These are phyloP conservation scores for Clarias macrocephalus DNA, from an alignment of 2,113 vertebrate species.

Conservation along the genomic window DNA sequence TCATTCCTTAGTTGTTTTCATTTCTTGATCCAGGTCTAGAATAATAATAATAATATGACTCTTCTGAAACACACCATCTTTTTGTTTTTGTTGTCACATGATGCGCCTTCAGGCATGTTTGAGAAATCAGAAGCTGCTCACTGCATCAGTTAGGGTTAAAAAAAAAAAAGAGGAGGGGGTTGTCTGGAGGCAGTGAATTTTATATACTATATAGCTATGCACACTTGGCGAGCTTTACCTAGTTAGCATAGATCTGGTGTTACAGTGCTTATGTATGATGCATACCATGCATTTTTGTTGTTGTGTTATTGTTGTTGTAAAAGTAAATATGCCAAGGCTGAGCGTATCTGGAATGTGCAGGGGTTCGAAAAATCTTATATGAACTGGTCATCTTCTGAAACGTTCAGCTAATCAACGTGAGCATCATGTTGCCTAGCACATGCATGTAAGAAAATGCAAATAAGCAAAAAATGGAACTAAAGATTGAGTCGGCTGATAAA, in stretches of 20 bases:
- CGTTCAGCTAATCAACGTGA: conserved; percentile 46
- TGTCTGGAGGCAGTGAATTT: background rate
- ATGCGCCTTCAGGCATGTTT: too few species aligned
- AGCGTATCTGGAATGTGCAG: conserved; percentile 51
- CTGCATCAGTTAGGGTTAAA: too few species aligned
- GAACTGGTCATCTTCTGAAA: conserved; percentile 37
- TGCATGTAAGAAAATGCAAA: conserved; percentile 38
- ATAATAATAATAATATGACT: too few species aligned
- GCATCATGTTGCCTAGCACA: conserved; percentile 49
- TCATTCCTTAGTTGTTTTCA: too few species aligned
- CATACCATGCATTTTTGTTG: conserved; percentile 21
- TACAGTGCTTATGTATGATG: conserved; percentile 18
- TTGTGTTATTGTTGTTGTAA: background rate
- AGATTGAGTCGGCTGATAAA: conserved; percentile 50
- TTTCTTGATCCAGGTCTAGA: too few species aligned
- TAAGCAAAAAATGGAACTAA: conserved; percentile 30
- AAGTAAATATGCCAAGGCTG: conserved; percentile 44
- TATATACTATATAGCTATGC: background rate
- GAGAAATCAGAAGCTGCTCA: too few species aligned
- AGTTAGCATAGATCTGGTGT: conserved; percentile 23
- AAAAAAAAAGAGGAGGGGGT: too few species aligned
- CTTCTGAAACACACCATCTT: too few species aligned
- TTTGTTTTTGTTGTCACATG: too few species aligned
- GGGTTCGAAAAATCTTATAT: conserved; percentile 31
- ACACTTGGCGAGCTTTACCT: conserved; percentile 7